Conservation (phyloP, 2,888 invertebrate species). For the Latrodectus elegans region DNA sequence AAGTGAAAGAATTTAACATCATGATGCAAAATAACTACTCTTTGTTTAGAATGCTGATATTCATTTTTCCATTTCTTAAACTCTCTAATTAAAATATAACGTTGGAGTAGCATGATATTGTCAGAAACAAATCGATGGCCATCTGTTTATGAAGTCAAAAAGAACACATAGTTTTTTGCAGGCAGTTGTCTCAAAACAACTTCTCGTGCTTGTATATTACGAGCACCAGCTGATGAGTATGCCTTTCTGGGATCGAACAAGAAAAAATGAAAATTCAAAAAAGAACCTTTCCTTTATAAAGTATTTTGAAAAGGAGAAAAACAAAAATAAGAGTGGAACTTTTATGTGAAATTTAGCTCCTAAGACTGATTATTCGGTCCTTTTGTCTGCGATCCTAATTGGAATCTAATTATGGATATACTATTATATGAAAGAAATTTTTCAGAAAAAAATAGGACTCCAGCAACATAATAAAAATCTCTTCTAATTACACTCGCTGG, state of each 20-base stretch:
- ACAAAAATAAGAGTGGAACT: constrained; percentile 2
- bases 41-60: too few species aligned
- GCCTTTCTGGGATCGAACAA: constrained; percentile 18
- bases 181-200: constrained; percentile 24
- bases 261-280: constrained; percentile 9
- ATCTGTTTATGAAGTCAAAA: constrained; percentile 33
- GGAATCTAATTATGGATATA: constrained; percentile 51
- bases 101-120: constrained; percentile 3
- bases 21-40: too few species aligned
- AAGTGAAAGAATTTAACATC: too few species aligned
- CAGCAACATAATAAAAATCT: constrained; percentile 39
- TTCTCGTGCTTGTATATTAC: constrained; percentile 15
- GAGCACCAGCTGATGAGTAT: constrained; percentile 33
- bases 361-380: constrained; percentile 45
- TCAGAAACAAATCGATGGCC: constrained; percentile 27
- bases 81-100: not conserved
- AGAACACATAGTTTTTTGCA: not conserved
- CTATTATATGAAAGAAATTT: constrained; percentile 44
- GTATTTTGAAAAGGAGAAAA: constrained; percentile 1
- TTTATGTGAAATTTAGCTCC: constrained; percentile 32
- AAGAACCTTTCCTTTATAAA: constrained; percentile 12
- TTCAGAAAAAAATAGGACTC: constrained; percentile 19
- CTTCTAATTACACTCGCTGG: constrained; percentile 42
- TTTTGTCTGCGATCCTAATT: constrained; percentile 45
- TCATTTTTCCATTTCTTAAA: too few species aligned